Evolutionary conservation across 2,888 invertebrate genomes (phyloP), one percentile per base, ranked within the genome.

Genomic region (Drosophila stalkeri): DNA sequence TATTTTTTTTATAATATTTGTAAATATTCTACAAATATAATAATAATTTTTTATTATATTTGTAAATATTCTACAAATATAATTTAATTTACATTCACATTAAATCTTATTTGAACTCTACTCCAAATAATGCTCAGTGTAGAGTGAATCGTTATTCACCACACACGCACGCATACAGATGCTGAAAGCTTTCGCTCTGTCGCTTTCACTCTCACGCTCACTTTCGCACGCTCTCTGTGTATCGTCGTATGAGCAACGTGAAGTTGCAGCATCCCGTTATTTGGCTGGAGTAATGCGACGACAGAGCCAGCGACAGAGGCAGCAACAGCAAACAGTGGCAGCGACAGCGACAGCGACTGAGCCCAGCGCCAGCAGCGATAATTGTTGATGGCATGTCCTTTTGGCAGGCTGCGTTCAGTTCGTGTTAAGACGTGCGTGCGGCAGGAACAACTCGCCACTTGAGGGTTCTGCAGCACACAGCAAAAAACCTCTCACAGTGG

Each of bases 371-470:
- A 23, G 56, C 59, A 43, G 52, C 54, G 39, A 14, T 46, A 33
- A 57, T 44, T 39, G 60, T 73, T 43, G 41, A 69, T 51, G 70
- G 75, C 80, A 74, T 88, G 81, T 89, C 89, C 79, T 81, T 82
- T 87, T 86, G 62, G 73, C 83, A 81, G 83, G 79, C 82, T 80
- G 78, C 80, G 77, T 80, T 87, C 79, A 87, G 86, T 87, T 87
- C 88, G 90, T 70, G 72, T 86, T 79, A 71, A 72, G 90, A 82
- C 90, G 90, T 83, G 86, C 90, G 90, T 87, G 86, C 86, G 90
- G 86, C 88, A 86, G 73, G 81, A 87, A 78, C 78, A 72, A 49
- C 43, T 67, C 49, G 67, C 56, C 65, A 64, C 68, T 71, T 65
- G 52, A 56, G 60, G 23, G 39, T 27, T 59, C 56, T 54, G 65